These are phyloP conservation scores for Apis florea DNA, from an alignment of 1,140 invertebrate species.

Conservation along the genomic window DNA sequence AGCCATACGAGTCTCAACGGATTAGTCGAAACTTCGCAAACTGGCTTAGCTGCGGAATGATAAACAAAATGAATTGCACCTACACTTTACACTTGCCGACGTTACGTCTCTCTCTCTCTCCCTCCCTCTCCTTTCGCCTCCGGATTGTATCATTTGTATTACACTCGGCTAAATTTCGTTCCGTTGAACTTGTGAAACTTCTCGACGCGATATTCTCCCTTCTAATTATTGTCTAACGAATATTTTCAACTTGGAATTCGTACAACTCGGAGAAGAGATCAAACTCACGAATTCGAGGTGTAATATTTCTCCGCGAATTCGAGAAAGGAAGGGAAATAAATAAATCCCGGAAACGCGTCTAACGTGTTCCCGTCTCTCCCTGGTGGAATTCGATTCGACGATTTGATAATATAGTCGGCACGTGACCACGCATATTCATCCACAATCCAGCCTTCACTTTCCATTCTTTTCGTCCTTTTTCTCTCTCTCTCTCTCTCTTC, in stretches of 20 bases:
- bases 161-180: background rate
- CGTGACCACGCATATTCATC: slow-evolving; percentile 52
- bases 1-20: background rate
- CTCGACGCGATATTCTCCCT: background rate
- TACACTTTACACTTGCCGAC: no score
- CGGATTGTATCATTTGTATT: background rate
- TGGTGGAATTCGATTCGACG: slow-evolving; percentile 2
- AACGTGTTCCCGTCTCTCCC: background rate
- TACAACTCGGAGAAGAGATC: no score
- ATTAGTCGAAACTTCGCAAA: background rate
- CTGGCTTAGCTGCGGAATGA: background rate
- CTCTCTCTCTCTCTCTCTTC: background rate
- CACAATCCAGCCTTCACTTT: background rate
- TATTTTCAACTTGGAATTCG: background rate
- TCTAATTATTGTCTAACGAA: background rate
- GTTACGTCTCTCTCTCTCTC: no score
- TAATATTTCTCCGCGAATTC: no score
- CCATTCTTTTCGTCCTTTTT: background rate
- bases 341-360: background rate
- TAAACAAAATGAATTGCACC: slow-evolving; percentile 21
- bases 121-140: no score
- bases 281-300: background rate
- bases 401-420: slow-evolving; percentile 14
- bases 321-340: background rate
- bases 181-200: background rate